Base-by-base conservation (phyloP, 2,113 vertebrate genomes). In the Cyprinus carpio region DNA sequence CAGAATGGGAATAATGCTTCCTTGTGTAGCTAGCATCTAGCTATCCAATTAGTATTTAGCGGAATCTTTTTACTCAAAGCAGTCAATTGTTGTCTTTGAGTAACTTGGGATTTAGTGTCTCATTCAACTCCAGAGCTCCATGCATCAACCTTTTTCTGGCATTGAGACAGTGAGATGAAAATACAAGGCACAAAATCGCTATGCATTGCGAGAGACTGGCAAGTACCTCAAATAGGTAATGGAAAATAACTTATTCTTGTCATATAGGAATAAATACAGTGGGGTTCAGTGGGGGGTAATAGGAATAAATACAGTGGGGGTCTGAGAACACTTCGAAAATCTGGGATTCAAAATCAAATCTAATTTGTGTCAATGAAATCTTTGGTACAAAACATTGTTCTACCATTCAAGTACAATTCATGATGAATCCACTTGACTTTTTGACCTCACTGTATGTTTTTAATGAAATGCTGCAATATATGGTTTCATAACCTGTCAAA, bases 41-140 rank as follows among this genome's bases (percentile, higher is more conserved):
- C 77, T 64, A 16, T 64, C 64, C 15, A 43, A 18, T 62, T 37
- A 60, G 20, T 78, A 8, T 43, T 64, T 80, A 43, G 13, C 2
- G 4, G n/a, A 43, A 43, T 27, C 23, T 64, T 64, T 40, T 64
- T 40, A 64, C 64, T 62, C 8, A 80, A 64, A 80, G 58, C 31
- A 43, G 56, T 43, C 37, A 10, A 18, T 80, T 80, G 56, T 46
- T 40, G 4, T 43, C 58, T 62, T 80, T 64, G 13, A 43, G 7
- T 64, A 78, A 60, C 54, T 34, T 83, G 12, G 27, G 29, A 34
- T 72, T 56, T 58, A 40, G 34, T n/a, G 54, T 71, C 27, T 71
- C n/a, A 56, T 82, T 82, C 49, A 84, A 62, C 31, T 60, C 25
- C 20, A 75, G 54, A 49, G 27, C 65, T 71, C 62, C 81, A 18